phyloP scores from a whole-genome alignment of 1,140 invertebrate genomes.

The Listronotus oregonensis region DNA sequence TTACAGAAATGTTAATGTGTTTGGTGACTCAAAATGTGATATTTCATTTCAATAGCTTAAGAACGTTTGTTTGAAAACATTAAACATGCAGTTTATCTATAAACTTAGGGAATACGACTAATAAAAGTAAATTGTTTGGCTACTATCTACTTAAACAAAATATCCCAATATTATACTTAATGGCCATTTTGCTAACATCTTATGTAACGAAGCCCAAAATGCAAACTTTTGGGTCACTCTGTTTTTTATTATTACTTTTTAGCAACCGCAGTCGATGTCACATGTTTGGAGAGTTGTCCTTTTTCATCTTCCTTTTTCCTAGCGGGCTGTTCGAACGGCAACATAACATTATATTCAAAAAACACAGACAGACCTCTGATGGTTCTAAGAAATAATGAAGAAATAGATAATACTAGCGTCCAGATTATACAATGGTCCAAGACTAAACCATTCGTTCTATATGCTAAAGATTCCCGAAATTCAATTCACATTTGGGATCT shows the following conservation, averaged over 20 bases:
- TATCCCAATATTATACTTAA: too few relatives aligned
- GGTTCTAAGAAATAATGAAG: constrained; percentile 39
- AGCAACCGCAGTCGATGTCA: constrained; percentile 35
- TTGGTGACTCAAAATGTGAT: too few relatives aligned
- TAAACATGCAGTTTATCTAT: too few relatives aligned
- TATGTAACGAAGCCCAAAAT: neutral
- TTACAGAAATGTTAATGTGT: too few relatives aligned
- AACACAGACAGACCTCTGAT: constrained; percentile 46
- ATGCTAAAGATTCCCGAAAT: constrained; percentile 47
- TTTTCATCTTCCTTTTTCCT: constrained; percentile 50
- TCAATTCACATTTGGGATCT: constrained; percentile 52
- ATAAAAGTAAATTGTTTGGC: too few relatives aligned
- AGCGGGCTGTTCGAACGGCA: constrained; percentile 48
- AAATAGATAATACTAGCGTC: constrained; percentile 29
- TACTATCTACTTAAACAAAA: too few relatives aligned
- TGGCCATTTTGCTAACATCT: too few relatives aligned
- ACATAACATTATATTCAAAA: constrained; percentile 46
- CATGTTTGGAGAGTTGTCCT: constrained; percentile 48
- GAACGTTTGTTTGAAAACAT: too few relatives aligned
- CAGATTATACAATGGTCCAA: constrained; percentile 50
- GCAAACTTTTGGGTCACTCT: neutral
- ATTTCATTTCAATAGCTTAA: too few relatives aligned
- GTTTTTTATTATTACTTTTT: constrained; percentile 17
- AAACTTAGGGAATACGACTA: too few relatives aligned
- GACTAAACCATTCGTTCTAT: constrained; percentile 52